phyloP scores from a whole-genome alignment of 1,140 invertebrate species.

The Carposina sasakii region DNA sequence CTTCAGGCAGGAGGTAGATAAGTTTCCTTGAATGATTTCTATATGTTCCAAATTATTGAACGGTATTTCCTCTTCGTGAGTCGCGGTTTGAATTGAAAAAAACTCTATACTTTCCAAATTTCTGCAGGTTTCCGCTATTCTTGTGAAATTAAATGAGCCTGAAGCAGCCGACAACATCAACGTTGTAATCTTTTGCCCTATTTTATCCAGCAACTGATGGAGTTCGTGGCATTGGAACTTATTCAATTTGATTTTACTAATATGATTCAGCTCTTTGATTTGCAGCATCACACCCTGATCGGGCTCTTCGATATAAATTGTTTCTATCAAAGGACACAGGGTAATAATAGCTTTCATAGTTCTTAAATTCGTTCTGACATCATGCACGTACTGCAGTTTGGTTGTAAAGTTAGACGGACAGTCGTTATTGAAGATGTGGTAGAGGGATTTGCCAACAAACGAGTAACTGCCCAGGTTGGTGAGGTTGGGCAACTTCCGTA shows the following conservation, averaged over 20 bases:
- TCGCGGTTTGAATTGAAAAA: conserved; percentile 75
- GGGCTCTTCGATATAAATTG: conserved; percentile 75
- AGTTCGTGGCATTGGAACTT: conserved; percentile 76
- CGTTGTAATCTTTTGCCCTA: conserved; percentile 72
- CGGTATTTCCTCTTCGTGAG: conserved; percentile 72
- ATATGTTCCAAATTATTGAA: conserved; percentile 76
- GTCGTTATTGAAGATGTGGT: conserved; percentile 71
- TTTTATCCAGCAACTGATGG: conserved; percentile 71
- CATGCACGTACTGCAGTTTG: conserved; percentile 76
- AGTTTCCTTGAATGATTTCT: conserved; percentile 76
- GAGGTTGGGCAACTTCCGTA: conserved; percentile 75
- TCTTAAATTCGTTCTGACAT: conserved; percentile 73
- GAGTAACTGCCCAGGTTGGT: conserved; percentile 77
- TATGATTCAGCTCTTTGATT: conserved; percentile 65
- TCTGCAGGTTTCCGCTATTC: conserved; percentile 73
- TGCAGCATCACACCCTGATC: conserved; percentile 69
- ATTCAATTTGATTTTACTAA: conserved; percentile 76
- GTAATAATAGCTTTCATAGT: conserved; percentile 73
- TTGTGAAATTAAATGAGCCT: conserved; percentile 74
- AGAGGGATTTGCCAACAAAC: conserved; percentile 75
- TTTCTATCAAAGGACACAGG: conserved; percentile 75
- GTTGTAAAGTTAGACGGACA: conserved; percentile 70
- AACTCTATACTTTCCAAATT: conserved; percentile 75
- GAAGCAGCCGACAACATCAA: conserved; percentile 76
- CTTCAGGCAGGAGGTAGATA: conserved; percentile 72